phyloP scores from a whole-genome alignment of 2,797 vertebrate genomes.

The Caiman crocodilus region DNA sequence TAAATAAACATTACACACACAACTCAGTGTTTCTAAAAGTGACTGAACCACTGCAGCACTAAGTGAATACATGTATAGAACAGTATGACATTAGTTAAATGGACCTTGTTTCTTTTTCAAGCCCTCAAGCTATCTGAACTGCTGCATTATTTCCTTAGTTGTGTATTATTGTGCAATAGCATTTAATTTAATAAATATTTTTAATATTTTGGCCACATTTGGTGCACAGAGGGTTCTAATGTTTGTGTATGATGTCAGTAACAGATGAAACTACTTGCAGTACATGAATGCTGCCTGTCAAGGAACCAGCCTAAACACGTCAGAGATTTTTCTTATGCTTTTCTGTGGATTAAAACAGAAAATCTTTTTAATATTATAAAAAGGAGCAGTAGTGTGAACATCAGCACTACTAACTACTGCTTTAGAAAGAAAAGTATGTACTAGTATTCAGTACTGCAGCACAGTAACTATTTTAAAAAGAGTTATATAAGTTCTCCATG shows the following conservation, averaged over 20 bases:
- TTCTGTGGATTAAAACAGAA: neutral
- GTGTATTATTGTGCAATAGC: neutral
- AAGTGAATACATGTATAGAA: neutral
- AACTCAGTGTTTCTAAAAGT: neutral
- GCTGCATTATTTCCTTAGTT: neutral
- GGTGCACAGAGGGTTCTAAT: neutral
- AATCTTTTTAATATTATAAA: neutral
- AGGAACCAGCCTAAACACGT: neutral
- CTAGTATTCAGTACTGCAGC: neutral
- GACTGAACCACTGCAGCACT: neutral
- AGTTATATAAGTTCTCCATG: neutral
- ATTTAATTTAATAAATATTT: neutral
- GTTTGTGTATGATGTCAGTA: neutral
- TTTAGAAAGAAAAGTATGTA: neutral
- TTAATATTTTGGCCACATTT: neutral
- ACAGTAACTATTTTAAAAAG: neutral
- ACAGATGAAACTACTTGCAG: neutral
- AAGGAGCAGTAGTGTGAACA: neutral
- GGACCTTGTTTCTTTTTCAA: neutral
- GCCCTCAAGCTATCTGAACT: neutral
- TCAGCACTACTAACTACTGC: neutral
- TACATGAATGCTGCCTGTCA: neutral
- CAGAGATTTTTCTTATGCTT: accelerated
- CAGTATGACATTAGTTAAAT: neutral
- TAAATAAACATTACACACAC: neutral